These are phyloP conservation scores for Erebia palarica DNA, from an alignment of 2,888 invertebrate genomes.

Conservation along the genomic window DNA sequence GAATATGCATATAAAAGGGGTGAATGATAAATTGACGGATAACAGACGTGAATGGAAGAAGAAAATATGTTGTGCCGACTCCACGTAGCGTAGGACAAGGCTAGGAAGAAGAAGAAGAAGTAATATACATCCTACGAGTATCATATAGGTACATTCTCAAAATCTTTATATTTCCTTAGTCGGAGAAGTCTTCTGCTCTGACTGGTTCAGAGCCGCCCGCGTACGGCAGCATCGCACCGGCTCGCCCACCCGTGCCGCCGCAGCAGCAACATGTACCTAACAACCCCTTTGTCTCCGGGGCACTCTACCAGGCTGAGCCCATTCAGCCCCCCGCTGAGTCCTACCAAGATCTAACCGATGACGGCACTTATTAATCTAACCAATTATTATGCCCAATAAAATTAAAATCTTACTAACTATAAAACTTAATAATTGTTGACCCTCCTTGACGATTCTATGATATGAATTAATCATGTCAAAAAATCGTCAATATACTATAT, in stretches of 20 bases:
- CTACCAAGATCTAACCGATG: conserved; percentile 68
- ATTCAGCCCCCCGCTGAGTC: conserved; percentile 86
- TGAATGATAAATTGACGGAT: too few species aligned
- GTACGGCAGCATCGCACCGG: conserved; percentile 69
- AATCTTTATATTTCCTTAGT: conserved; percentile 49
- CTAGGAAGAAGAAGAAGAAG: too few species aligned
- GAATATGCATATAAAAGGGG: too few species aligned
- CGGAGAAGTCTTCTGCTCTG: conserved; percentile 67
- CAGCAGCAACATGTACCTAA: conserved; percentile 84
- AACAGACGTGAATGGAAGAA: too few species aligned
- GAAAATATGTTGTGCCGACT: too few species aligned
- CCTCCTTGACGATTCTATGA: too few species aligned
- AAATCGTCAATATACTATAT: too few species aligned
- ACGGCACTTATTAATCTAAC: conserved; percentile 61
- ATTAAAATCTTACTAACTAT: not conserved
- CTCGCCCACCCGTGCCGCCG: conserved; percentile 75
- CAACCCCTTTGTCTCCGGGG: conserved; percentile 83
- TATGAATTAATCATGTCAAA: too few species aligned
- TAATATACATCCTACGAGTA: too few species aligned
- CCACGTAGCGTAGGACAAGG: too few species aligned
- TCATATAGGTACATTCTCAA: conserved; percentile 1
- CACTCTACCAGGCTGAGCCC: conserved; percentile 83
- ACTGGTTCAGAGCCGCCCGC: conserved; percentile 63
- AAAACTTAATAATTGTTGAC: too few species aligned
- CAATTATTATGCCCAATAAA: not conserved